Evolutionary conservation across 2,113 vertebrate species (phyloP), one percentile per base, ranked within the genome.

Genomic region (western clawed frog (Xenopus tropicalis)): DNA sequence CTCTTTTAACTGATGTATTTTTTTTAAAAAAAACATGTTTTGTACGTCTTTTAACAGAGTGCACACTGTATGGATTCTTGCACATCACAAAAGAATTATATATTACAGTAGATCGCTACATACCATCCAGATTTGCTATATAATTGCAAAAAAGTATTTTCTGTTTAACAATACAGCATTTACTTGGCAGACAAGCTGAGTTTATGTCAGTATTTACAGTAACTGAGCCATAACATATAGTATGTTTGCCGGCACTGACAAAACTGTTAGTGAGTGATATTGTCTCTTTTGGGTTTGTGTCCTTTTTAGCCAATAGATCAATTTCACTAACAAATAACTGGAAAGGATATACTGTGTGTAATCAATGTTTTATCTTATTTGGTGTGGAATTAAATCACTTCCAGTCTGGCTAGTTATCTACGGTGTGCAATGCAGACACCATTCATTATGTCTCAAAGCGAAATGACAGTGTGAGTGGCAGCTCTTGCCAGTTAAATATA

Each of bases 391-490:
- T 87, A 89, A 90, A 88, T 82, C 80, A 80, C 72, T 61, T 63
- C 65, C 69, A 78, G 78, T 85, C 84, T 81, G 79, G 52, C 22
- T 72, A 89, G 86, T 94, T 96, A 97, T 97, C 94, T 93, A 46
- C 79, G 80, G 79, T 82, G 83, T 88, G 87, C 90, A 91, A 90
- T 83, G 85, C 90, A 80, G 82, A 80, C 84, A 77, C 80, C 84
- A 89, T 93, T 87, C 86, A 90, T 91, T 93, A 90, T 88, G 82
- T 16, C 66, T 78, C 80, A 79, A 74, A 82, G 64, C 78, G 86
- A 88, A 90, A 79, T 91, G 89, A 86, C 82, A 87, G 80, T 71
- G 74, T 90, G 92, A 95, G 87, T 92, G 92, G 90, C 90, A 89
- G 89, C 66, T 82, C 79, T 85, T 88, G 85, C 91, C 87, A 89